Evolutionary conservation across 2,888 invertebrate genomes (phyloP).

Genomic region (Patella pellucida): DNA sequence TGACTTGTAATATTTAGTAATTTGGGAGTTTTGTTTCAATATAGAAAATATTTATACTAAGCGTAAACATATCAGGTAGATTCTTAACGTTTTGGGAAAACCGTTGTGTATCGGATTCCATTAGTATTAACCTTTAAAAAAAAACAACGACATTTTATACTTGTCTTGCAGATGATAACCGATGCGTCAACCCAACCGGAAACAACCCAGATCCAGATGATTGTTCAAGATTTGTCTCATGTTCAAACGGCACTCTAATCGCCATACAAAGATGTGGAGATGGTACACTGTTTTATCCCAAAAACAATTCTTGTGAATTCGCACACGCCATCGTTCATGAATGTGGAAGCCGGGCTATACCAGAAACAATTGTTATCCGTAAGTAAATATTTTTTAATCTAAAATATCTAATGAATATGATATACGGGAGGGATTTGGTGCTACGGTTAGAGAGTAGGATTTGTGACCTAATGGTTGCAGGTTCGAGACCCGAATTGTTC

Average conservation of each 20-base stretch:
- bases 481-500: no score
- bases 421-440: no score
- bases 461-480: no score
- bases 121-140: no score
- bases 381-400: slow-evolving; percentile 23
- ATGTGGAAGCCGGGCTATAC: slow-evolving; percentile 41
- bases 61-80: no score
- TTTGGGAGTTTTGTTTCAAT: no score
- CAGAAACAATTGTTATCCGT: slow-evolving; percentile 43
- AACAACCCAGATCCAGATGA: slow-evolving; percentile 49
- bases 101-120: no score
- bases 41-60: no score
- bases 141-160: no score
- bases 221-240: slow-evolving; percentile 46
- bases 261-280: slow-evolving; percentile 46
- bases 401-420: background rate
- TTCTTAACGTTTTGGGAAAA: no score
- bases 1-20: no score
- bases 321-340: slow-evolving; percentile 40
- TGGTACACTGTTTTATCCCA: slow-evolving; percentile 44
- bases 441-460: no score
- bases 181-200: slow-evolving; percentile 43
- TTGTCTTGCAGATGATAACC: slow-evolving; percentile 37
- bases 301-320: slow-evolving; percentile 45
- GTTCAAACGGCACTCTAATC: slow-evolving; percentile 45